A percentile compares a stretch with the other conserved stretches of the same genome.
Conservation (phyloP, 1,140 invertebrate genomes). For the Rhagoletis pomonella region DNA sequence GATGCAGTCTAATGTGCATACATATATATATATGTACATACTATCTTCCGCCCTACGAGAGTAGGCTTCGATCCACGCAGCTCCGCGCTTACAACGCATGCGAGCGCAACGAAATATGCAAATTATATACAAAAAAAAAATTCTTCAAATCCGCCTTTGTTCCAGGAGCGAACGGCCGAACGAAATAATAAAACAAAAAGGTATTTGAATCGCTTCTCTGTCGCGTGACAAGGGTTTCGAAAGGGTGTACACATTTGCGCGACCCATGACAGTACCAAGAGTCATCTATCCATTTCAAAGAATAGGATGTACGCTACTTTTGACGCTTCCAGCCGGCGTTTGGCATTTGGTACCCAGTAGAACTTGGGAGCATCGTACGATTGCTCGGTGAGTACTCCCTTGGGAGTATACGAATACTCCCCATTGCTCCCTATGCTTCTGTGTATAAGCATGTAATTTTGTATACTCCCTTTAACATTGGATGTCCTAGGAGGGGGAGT, state of each 20-base stretch:
- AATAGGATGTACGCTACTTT: background rate
- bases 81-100: background rate
- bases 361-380: too few species aligned
- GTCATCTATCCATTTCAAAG: slow-evolving; percentile 30
- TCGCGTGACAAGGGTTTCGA: slow-evolving; percentile 24
- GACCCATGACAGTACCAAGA: background rate
- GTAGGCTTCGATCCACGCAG: background rate
- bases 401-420: too few species aligned
- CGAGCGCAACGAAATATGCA: slow-evolving; percentile 45
- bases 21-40: background rate
- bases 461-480: too few species aligned
- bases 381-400: too few species aligned
- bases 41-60: background rate
- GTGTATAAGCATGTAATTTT: too few species aligned
- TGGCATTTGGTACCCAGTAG: slow-evolving; percentile 18
- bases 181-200: background rate
- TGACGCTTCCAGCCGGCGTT: slow-evolving; percentile 4
- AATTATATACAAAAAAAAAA: slow-evolving; percentile 44
- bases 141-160: slow-evolving; percentile 22
- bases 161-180: background rate
- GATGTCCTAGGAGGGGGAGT: too few species aligned
- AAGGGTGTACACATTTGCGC: slow-evolving; percentile 12
- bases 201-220: slow-evolving; percentile 8
- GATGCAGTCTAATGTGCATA: too few species aligned
- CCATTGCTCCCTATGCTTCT: too few species aligned